Base-by-base conservation (phyloP, 1,140 invertebrate species). In the Hylyphantes graminicola region DNA sequence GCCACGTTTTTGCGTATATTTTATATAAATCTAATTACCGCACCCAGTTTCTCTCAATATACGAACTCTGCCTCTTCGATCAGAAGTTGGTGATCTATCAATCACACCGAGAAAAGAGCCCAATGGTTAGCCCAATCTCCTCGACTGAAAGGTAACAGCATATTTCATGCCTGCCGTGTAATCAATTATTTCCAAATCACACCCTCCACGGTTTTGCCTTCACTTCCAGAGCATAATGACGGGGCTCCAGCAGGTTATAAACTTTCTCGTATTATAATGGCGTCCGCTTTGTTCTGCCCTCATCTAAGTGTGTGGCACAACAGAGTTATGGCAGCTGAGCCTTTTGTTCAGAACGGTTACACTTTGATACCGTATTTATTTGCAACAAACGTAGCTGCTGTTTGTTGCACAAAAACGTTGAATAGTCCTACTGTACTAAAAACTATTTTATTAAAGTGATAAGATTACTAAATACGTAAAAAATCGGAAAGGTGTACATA, bases 181-280 rank as follows among this genome's bases (percentile, higher is more conserved):
- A 74, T 74, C 72, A 74, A 74, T 74, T 74, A 73, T 19, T 57
- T 35, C 59, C 21, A 57, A 19, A 53, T 74, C 17, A n/a, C 72
- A 61, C 72, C 55, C 70, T 73, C 51, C 21, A 53, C 55, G 13
- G 13, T 51, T 10, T 54, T 55, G 53, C 50, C 70, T 57, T 59
- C 6, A 48, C 72, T 21, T 21, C 17, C n/a, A n/a, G 48, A 57
- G 19, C 55, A 35, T 57, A 74, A 57, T 12, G 59, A 53, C 48
- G n/a, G 72, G 51, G 55, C 59, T 59, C 55, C 15, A 48, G 9
- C 12, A 74, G 59, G 72, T 59, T 61, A 35, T 59, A 74, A 74
- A 57, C 17, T 17, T 10, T 5, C 17, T 13, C 17, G 17, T 61
- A 17, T 17, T 61, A 15, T 61, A 61, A 61, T 17, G 59, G 17